Base-by-base conservation (phyloP, 2,888 invertebrate species). In the Drosophila subquinaria region DNA sequence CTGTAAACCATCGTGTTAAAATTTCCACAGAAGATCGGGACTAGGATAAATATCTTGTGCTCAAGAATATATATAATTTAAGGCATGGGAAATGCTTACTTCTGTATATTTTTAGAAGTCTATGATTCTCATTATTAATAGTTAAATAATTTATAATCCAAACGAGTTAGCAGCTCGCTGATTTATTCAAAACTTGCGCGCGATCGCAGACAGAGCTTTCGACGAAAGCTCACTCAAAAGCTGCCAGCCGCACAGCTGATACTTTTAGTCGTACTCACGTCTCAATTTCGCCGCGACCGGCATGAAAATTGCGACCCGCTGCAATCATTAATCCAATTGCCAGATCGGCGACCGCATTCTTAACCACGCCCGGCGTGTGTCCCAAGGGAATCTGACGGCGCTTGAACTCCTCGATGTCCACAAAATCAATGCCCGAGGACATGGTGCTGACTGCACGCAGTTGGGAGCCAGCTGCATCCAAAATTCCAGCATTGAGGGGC, bases 341-440 rank as follows among this genome's bases (percentile, higher is more conserved):
- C 56, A 97, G 94, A 91, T 98, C 98, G 0, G 98, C 97, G 0
- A 97, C 97, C 0, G 97, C 95, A 78, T 95, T 94, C 59, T 95
- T 95, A 5, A 97, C 93, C 0, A 97, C 96, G 35, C 94, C 93
- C 0, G 97, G 97, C 0, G 97, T 97, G 81, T 96, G 95, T 0
- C 97, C 97, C 1, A 98, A 93, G 35, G 94, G 94, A 55, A 98
- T 95, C 5, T 95, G 95, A 9, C 96, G 94, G 43, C 93, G 94
- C 90, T 95, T 95, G 55, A 97, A 94, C 89, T 95, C 97, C 0
- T 93, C 92, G 0, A 96, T 78, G 88, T 98, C 97, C 45, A 98
- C 94, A 85, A 97, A 97, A 91, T 98, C 97, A 70, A 95, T 95
- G 11, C 98, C 98, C 1, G 97, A 97, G 0, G 98, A 96, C 95